Percentiles rank a stretch among this genome's conserved stretches.
Evolutionary conservation across 2,888 invertebrate species (phyloP).

Genomic region (Eristalis tenax): DNA sequence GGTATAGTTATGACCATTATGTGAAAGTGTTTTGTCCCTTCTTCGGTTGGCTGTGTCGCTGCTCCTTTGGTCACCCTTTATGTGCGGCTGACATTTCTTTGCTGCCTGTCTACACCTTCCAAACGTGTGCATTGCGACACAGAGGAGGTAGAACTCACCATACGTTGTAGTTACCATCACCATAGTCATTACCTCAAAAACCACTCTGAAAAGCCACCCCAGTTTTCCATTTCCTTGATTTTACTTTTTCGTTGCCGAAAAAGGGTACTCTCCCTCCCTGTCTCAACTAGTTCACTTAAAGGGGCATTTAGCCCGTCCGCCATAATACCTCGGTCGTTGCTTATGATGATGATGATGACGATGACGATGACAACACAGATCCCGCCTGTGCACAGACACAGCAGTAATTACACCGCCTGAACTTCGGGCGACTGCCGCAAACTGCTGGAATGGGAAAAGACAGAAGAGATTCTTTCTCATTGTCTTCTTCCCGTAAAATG

Average conservation of each 20-base stretch:
- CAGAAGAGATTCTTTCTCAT: slow-evolving; percentile 5
- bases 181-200: slow-evolving; percentile 59
- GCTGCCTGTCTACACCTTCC: slow-evolving; percentile 51
- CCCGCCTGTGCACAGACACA: slow-evolving; percentile 59
- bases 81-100: slow-evolving; percentile 23
- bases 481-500: slow-evolving; percentile 11
- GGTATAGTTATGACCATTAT: slow-evolving; percentile 71
- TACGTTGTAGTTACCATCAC: slow-evolving; percentile 63
- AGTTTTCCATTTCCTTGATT: slow-evolving; percentile 44
- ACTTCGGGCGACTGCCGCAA: slow-evolving; percentile 33
- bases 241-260: slow-evolving; percentile 54
- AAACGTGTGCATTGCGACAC: slow-evolving; percentile 51
- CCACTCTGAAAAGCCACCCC: slow-evolving; percentile 37
- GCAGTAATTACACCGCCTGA: slow-evolving; percentile 57
- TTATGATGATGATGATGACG: slow-evolving; percentile 59
- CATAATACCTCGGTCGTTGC: slow-evolving; percentile 45
- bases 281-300: slow-evolving; percentile 33
- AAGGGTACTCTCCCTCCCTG: slow-evolving; percentile 5
- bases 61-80: slow-evolving; percentile 32
- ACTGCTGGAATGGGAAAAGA: slow-evolving; percentile 12
- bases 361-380: slow-evolving; percentile 42
- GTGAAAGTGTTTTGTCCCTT: slow-evolving; percentile 63
- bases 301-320: slow-evolving; percentile 46
- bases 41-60: slow-evolving; percentile 28
- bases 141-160: slow-evolving; percentile 41